phyloP scores from a whole-genome alignment of 2,888 invertebrate species.

The Archaeoteleia sp. region DNA sequence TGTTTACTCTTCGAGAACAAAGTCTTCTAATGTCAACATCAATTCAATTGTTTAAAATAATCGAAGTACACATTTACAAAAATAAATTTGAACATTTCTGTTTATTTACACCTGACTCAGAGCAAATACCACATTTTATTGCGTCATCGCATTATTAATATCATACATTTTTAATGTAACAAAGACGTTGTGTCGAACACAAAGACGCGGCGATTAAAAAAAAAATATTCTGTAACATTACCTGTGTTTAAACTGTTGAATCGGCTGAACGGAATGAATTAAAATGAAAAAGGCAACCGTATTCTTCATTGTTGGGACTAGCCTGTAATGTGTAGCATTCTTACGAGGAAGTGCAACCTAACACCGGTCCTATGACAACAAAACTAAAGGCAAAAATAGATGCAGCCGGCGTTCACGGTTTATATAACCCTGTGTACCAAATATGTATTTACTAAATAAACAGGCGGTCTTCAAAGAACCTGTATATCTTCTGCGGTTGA shows the following conservation, averaged over 20 bases:
- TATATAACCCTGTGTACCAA: slow-evolving; percentile 66
- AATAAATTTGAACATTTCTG: too few species aligned
- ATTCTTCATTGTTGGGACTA: slow-evolving; percentile 14
- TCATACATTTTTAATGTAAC: slow-evolving; percentile 14
- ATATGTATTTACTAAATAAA: slow-evolving; percentile 75
- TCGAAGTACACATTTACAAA: too few species aligned
- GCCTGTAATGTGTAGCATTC: slow-evolving; percentile 31
- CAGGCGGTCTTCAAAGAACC: slow-evolving; percentile 62
- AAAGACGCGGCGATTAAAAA: too few species aligned
- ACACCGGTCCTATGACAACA: slow-evolving; percentile 73
- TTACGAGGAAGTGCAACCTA: slow-evolving; percentile 54
- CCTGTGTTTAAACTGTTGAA: slow-evolving; percentile 17
- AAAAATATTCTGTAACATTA: slow-evolving; percentile 21
- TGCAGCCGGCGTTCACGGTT: slow-evolving; percentile 66
- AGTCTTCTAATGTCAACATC: too few species aligned
- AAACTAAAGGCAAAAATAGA: slow-evolving; percentile 69
- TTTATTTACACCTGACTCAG: too few species aligned
- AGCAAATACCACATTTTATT: too few species aligned
- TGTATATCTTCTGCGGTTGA: slow-evolving; percentile 44
- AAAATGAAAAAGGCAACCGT: slow-evolving; percentile 33
- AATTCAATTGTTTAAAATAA: too few species aligned
- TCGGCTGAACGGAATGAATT: slow-evolving; percentile 40
- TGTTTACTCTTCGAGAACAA: too few species aligned
- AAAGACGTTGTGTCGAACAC: background rate
- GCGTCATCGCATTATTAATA: too few species aligned